A percentile compares a stretch with the other conserved stretches of the same genome.
phyloP scores from a whole-genome alignment of 64 coral and sea anemone genomes.

The Trachythela sp. region DNA sequence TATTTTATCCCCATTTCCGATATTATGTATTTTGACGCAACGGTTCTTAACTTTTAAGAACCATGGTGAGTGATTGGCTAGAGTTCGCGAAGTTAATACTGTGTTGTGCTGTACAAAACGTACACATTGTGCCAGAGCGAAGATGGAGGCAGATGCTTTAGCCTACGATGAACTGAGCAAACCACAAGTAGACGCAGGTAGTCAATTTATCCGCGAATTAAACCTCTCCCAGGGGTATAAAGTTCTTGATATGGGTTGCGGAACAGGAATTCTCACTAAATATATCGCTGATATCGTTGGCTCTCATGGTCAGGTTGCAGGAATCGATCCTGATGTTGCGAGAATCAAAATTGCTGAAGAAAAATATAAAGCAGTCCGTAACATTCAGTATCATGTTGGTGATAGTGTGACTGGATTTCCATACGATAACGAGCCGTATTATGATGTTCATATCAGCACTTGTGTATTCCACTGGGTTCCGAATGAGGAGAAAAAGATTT shows the following conservation, averaged over 20 bases:
- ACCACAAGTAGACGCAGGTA: neutral
- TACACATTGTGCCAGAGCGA: too few species aligned
- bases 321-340: neutral
- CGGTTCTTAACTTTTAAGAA: too few species aligned
- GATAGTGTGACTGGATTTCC: neutral
- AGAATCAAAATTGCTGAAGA: neutral
- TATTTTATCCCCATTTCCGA: too few species aligned
- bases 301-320: neutral
- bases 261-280: neutral
- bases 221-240: neutral
- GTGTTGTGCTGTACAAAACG: too few species aligned
- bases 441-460: neutral
- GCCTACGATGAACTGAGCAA: neutral
- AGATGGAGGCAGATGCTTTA: neutral
- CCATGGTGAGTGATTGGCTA: too few species aligned
- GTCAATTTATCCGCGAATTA: neutral
- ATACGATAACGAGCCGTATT: neutral
- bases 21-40: too few species aligned
- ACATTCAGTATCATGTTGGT: neutral
- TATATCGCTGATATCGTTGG: neutral
- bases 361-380: neutral
- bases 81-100: too few species aligned
- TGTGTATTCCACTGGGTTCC: neutral
- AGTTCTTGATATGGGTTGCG: conserved; percentile 13
- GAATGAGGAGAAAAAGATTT: neutral